These are phyloP conservation scores for Pocillopora grandis DNA, from an alignment of 92 coral and sea anemone genomes.

Conservation along the genomic window DNA sequence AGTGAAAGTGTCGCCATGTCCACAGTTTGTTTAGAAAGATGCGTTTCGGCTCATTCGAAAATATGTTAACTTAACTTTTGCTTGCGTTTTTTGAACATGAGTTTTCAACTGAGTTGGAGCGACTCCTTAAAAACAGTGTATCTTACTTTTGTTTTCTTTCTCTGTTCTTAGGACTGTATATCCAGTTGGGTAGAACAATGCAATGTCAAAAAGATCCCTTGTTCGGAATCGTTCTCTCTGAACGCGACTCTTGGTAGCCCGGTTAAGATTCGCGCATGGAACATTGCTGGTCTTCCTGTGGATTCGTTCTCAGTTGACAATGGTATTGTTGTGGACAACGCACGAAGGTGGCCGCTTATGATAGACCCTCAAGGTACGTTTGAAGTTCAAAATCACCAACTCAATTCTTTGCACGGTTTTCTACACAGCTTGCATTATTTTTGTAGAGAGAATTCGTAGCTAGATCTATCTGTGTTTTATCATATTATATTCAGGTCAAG, in stretches of 20 bases:
- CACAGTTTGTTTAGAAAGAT: too few relatives aligned
- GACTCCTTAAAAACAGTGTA: too few relatives aligned
- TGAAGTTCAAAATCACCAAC: background rate
- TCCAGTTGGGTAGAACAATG: conserved; percentile 84
- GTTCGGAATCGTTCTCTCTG: conserved; percentile 89
- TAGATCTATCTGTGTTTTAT: background rate
- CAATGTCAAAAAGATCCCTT: conserved; percentile 74
- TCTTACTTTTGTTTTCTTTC: background rate
- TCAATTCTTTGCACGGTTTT: background rate
- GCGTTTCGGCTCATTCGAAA: too few relatives aligned
- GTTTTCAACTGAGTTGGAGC: too few relatives aligned
- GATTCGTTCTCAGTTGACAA: conserved; percentile 97
- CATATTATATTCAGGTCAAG: conserved; percentile 73
- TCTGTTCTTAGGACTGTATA: conserved; percentile 70
- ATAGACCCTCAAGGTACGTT: conserved; percentile 94
- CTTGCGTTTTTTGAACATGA: too few relatives aligned
- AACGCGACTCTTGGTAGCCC: conserved; percentile 97
- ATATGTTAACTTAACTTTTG: too few relatives aligned
- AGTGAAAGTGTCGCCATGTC: too few relatives aligned
- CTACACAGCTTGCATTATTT: background rate
- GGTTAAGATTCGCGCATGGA: conserved; percentile 97
- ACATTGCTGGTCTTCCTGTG: conserved; percentile 96
- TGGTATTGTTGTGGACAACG: conserved; percentile 94
- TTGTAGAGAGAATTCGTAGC: background rate
- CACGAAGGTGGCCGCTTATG: conserved; percentile 98